These are phyloP conservation scores for Intellagama lesueurii DNA, from an alignment of 2,797 vertebrate species.

Conservation along the genomic window DNA sequence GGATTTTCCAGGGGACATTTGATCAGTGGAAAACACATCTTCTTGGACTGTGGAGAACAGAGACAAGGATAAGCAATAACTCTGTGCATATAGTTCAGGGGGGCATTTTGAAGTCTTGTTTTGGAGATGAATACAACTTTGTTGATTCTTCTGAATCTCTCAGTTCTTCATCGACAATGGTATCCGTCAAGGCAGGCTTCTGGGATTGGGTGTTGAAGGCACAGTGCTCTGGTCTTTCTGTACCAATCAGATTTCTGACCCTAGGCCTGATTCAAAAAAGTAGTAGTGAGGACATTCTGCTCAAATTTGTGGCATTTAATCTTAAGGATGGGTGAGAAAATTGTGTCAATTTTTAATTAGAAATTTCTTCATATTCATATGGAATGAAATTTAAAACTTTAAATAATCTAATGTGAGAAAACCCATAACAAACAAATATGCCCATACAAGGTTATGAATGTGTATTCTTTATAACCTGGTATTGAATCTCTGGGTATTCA, in stretches of 20 bases:
- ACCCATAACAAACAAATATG: background rate
- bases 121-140: background rate
- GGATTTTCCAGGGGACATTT: background rate
- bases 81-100: background rate
- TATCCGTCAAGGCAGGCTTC: background rate
- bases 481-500: background rate
- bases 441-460: too few species aligned
- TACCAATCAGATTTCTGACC: background rate
- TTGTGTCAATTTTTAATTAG: background rate
- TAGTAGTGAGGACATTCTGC: background rate
- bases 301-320: background rate
- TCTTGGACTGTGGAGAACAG: background rate
- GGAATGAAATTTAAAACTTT: background rate
- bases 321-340: background rate
- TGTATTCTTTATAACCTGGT: too few species aligned
- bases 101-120: background rate
- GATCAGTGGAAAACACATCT: background rate
- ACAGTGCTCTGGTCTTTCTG: background rate
- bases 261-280: background rate
- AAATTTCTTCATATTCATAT: background rate
- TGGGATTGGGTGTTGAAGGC: background rate
- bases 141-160: background rate
- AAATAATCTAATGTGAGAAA: background rate
- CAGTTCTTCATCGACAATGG: background rate
- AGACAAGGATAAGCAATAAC: background rate